Evolutionary conservation across 2,113 vertebrate genomes (phyloP).

Genomic region (Scomber scombrus): DNA sequence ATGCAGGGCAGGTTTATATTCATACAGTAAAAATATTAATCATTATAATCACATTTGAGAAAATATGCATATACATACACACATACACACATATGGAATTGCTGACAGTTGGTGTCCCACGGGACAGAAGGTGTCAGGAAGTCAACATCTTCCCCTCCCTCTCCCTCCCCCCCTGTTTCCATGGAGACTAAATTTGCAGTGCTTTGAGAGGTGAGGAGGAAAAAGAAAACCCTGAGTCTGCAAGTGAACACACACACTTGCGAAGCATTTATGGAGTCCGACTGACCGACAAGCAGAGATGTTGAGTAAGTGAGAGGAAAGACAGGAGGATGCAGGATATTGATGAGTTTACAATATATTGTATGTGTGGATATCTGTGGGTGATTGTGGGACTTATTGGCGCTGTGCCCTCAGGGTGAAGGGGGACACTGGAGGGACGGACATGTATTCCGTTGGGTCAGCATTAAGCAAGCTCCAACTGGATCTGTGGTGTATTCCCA

Average conservation of each 20-base stretch:
- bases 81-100: constrained; percentile 32
- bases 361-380: constrained; percentile 25
- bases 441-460: constrained; percentile 72
- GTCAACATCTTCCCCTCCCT: constrained; percentile 63
- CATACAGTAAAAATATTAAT: constrained; percentile 6
- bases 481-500: constrained; percentile 70
- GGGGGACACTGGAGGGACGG: constrained; percentile 57
- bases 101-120: constrained; percentile 67
- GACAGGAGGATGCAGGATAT: constrained; percentile 20
- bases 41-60: constrained; percentile 20
- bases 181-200: constrained; percentile 71
- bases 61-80: constrained; percentile 9
- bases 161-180: constrained; percentile 60
- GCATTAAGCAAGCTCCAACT: constrained; percentile 77
- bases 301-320: constrained; percentile 24
- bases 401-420: constrained; percentile 40
- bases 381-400: constrained; percentile 41
- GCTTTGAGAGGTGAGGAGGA: constrained; percentile 62
- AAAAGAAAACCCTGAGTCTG: constrained; percentile 66
- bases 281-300: constrained; percentile 2
- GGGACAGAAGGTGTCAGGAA: constrained; percentile 77
- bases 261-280: neutral
- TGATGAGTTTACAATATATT: constrained; percentile 10
- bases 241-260: constrained; percentile 33
- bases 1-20: neutral